A percentile compares a stretch with the other conserved stretches of the same genome.
These are phyloP conservation scores for Cardiocondyla obscurior DNA, from an alignment of 1,140 invertebrate species.

Conservation along the genomic window DNA sequence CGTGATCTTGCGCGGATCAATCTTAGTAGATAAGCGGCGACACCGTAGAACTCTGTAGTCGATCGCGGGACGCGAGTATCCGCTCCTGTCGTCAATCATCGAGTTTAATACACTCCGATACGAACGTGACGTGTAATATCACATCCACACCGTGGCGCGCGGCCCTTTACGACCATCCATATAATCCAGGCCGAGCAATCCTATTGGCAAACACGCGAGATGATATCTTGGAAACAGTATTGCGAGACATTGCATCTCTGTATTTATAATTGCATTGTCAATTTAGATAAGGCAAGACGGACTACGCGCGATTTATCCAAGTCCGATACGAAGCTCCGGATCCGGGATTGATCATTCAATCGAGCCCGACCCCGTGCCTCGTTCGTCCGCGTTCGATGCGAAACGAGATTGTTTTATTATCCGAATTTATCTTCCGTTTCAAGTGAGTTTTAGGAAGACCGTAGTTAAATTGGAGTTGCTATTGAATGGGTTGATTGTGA, in stretches of 20 bases:
- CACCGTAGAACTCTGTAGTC: slow-evolving; percentile 48
- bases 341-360: neutral
- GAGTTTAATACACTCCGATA: slow-evolving; percentile 61
- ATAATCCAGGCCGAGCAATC: neutral
- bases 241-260: neutral
- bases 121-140: slow-evolving; percentile 70
- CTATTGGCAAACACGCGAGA: neutral
- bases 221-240: slow-evolving; percentile 5
- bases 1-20: slow-evolving; percentile 61
- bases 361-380: neutral
- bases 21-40: slow-evolving; percentile 64
- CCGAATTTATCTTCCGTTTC: no score
- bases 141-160: slow-evolving; percentile 45
- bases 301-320: slow-evolving; percentile 18
- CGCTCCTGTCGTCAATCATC: slow-evolving; percentile 66
- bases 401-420: neutral
- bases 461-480: no score
- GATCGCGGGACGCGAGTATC: slow-evolving; percentile 49
- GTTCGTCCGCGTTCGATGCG: neutral
- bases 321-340: no score
- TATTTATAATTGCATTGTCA: slow-evolving; percentile 35
- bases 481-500: no score
- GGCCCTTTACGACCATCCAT: slow-evolving; percentile 32
- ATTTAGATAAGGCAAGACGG: slow-evolving; percentile 11
- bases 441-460: neutral